Conservation (phyloP, 2,888 invertebrate species). For the Xylocampa areola region DNA sequence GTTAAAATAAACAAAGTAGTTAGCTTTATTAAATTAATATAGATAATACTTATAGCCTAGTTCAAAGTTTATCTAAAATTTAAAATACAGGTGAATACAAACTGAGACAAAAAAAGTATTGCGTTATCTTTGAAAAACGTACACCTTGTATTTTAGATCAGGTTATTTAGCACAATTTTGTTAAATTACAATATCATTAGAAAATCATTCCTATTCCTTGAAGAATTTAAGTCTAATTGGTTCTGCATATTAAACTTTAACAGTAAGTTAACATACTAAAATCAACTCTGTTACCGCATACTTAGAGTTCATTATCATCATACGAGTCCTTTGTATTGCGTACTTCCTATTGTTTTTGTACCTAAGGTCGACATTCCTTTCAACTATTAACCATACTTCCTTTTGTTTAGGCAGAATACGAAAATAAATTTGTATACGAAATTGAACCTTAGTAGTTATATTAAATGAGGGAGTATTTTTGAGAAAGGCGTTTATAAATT, state of each 20-base stretch:
- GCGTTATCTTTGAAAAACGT: no score
- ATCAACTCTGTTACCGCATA: background rate
- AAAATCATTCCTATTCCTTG: background rate
- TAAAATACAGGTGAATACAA: no score
- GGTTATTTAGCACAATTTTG: background rate
- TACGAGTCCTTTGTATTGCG: slow-evolving; percentile 33
- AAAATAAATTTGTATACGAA: slow-evolving; percentile 57
- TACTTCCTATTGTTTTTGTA: slow-evolving; percentile 63
- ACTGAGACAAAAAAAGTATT: no score
- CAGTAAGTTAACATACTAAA: slow-evolving; percentile 16
- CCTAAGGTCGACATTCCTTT: slow-evolving; percentile 66
- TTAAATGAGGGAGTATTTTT: slow-evolving; percentile 59
- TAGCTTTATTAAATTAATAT: no score
- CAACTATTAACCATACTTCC: slow-evolving; percentile 46
- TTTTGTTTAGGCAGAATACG: slow-evolving; percentile 49
- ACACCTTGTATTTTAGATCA: no score
- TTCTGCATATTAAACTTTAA: slow-evolving; percentile 1
- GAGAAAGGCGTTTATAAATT: slow-evolving; percentile 64
- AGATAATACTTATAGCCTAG: no score
- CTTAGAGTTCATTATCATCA: slow-evolving; percentile 33
- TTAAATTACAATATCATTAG: slow-evolving; percentile 1
- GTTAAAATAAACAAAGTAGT: no score
- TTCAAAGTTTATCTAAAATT: no score
- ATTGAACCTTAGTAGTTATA: slow-evolving; percentile 59
- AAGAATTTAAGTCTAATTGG: background rate